phyloP scores from a whole-genome alignment of 1,140 invertebrate genomes.

The Aricia agestis region DNA sequence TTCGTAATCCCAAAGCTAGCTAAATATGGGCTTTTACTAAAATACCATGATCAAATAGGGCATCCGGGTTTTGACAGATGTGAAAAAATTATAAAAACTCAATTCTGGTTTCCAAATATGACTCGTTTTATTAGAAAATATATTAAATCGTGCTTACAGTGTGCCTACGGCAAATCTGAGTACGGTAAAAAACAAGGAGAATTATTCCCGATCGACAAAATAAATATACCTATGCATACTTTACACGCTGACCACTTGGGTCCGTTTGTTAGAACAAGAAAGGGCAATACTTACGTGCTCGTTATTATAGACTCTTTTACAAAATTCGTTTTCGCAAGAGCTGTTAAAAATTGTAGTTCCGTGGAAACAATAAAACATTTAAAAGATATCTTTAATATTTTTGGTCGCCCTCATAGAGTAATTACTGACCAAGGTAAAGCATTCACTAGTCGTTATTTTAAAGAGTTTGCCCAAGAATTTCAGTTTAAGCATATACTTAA shows the following conservation, averaged over 20 bases:
- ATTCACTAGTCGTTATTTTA: conserved; percentile 43
- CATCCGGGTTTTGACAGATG: conserved; percentile 31
- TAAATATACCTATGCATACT: conserved; percentile 30
- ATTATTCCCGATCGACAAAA: conserved; percentile 38
- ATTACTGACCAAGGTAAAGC: conserved; percentile 39
- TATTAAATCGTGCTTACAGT: conserved; percentile 32
- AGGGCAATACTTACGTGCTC: conserved; percentile 22
- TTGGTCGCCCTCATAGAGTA: conserved; percentile 39
- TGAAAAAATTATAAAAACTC: conserved; percentile 30
- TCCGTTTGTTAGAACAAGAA: conserved; percentile 31
- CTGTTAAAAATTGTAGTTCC: background rate
- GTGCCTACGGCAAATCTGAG: conserved; percentile 33
- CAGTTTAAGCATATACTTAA: conserved; percentile 38
- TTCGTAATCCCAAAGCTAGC: conserved; percentile 37
- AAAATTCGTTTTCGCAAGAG: background rate
- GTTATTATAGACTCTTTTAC: background rate
- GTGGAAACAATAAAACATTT: background rate
- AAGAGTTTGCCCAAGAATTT: conserved; percentile 33
- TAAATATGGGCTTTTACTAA: conserved; percentile 34
- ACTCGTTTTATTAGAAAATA: conserved; percentile 37
- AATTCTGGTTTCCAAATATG: conserved; percentile 38
- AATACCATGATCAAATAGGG: conserved; percentile 33
- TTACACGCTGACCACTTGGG: conserved; percentile 45
- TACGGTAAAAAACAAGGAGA: conserved; percentile 34
- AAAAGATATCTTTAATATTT: conserved; percentile 21